phyloP scores from a whole-genome alignment of 2,797 vertebrate genomes.

The Luscinia luscinia region DNA sequence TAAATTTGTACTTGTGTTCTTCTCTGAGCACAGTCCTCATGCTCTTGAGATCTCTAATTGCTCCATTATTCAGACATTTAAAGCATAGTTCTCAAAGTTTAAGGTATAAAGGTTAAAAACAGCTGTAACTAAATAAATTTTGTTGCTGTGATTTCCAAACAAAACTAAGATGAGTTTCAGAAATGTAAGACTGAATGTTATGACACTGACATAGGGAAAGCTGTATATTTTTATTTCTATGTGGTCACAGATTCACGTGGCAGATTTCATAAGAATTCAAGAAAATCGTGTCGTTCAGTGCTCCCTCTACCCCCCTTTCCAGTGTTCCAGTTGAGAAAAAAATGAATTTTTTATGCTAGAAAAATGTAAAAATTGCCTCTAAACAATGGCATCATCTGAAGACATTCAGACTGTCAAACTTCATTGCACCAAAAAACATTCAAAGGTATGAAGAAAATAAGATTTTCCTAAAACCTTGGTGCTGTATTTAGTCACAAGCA shows the following conservation, averaged over 20 bases:
- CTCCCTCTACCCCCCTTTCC: not conserved
- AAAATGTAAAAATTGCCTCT: not conserved
- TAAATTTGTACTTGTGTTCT: not conserved
- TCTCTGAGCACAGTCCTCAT: not conserved
- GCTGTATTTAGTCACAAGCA: slow-evolving; percentile 19
- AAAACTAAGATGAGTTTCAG: not conserved
- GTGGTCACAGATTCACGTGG: accelerated
- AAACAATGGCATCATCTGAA: not conserved
- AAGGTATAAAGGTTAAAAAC: not conserved
- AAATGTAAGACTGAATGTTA: not conserved
- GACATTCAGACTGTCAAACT: not conserved
- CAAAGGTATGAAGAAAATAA: not conserved
- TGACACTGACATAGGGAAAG: not conserved
- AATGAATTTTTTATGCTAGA: not conserved
- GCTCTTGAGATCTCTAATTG: not conserved
- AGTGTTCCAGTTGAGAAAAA: not conserved
- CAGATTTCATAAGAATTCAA: not conserved
- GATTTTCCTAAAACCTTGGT: not conserved
- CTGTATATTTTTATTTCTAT: not conserved
- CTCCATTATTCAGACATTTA: not conserved
- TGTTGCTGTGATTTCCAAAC: not conserved
- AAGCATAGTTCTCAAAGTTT: not conserved
- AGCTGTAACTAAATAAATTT: not conserved
- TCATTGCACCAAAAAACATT: not conserved
- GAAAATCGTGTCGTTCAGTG: not conserved